A percentile compares a stretch with the other conserved stretches of the same genome.
Evolutionary conservation across 2,113 vertebrate genomes (phyloP).

Genomic region (Mandrillus leucophaeus): DNA sequence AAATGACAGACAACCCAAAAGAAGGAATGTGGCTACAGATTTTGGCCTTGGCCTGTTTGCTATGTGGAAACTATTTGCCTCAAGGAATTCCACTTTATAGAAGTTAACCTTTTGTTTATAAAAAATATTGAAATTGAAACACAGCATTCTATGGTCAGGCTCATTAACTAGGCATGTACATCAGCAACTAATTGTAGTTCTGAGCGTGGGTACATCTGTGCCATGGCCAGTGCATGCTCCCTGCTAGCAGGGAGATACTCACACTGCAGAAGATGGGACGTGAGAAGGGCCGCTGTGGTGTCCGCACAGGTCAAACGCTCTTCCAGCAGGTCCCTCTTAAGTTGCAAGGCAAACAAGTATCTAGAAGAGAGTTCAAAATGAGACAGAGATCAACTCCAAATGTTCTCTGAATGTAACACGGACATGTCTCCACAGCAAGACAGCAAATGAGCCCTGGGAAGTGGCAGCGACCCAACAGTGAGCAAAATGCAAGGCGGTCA

Average conservation of each 20-base stretch:
- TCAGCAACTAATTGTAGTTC: background rate
- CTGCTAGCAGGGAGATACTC: constrained; percentile 28
- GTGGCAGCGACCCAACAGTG: background rate
- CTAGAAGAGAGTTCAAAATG: constrained; percentile 78
- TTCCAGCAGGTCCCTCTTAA: constrained; percentile 95
- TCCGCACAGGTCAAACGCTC: constrained; percentile 90
- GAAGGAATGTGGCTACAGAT: background rate
- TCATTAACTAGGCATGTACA: rapidly evolving
- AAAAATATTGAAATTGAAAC: background rate
- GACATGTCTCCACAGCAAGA: background rate
- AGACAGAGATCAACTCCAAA: background rate
- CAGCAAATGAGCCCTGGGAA: background rate
- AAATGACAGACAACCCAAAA: background rate
- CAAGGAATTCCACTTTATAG: background rate
- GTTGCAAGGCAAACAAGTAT: constrained; percentile 96
- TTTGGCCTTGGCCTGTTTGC: background rate
- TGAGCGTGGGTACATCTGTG: background rate
- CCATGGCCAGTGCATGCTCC: rapidly evolving
- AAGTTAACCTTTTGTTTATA: background rate
- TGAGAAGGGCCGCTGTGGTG: constrained; percentile 92
- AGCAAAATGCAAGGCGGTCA: background rate
- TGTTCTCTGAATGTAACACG: background rate
- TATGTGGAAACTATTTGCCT: background rate
- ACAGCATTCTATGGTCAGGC: rapidly evolving
- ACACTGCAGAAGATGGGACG: constrained; percentile 96